Evolutionary conservation across 2,797 vertebrate genomes (phyloP).

Genomic region (Limosa lapponica): DNA sequence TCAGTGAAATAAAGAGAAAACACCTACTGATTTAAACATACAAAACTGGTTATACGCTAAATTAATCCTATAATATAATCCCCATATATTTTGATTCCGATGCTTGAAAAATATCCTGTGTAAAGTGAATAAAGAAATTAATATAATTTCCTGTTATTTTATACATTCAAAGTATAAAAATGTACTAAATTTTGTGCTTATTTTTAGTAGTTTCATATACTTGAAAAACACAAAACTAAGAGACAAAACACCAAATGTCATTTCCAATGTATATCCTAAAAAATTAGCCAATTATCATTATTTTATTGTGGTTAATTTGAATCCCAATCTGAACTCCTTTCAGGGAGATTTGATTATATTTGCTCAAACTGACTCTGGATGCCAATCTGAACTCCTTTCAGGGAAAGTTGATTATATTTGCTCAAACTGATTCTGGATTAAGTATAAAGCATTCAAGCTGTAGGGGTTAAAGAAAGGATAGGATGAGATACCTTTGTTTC

Average conservation of each 20-base stretch:
- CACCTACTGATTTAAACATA: not conserved
- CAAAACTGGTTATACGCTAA: not conserved
- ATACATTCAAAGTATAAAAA: not conserved
- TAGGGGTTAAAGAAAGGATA: not conserved
- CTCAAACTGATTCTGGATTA: not conserved
- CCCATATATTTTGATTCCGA: not conserved
- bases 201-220: not conserved
- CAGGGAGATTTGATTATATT: not conserved
- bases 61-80: not conserved
- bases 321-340: not conserved
- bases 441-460: not conserved
- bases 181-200: not conserved
- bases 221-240: not conserved
- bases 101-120: not conserved
- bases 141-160: not conserved
- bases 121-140: not conserved
- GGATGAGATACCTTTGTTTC: not conserved
- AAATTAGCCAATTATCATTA: not conserved
- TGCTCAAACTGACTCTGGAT: not conserved
- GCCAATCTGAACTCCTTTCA: not conserved
- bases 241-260: not conserved
- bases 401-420: not conserved
- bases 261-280: not conserved
- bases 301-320: not conserved
- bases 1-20: slow-evolving; percentile 24